Base-by-base conservation (phyloP, 30 jellyfish, hydroid and myxozoan species). In the Mastigias papua region DNA sequence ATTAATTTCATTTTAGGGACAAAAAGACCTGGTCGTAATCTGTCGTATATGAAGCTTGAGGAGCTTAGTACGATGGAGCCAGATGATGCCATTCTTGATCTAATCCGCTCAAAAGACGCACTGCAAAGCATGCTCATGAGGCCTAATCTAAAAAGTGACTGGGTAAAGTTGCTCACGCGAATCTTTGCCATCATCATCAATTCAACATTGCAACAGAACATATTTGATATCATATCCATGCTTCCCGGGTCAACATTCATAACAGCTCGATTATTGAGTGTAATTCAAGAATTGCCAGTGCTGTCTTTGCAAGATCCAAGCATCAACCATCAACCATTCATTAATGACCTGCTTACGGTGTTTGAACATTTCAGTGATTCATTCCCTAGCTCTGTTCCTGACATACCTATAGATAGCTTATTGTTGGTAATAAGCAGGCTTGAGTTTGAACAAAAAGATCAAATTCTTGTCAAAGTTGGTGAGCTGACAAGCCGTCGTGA, bases 341-440 rank as follows among this genome's bases (percentile, higher is more conserved):
- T 78, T 30, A 46, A 23, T 1, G 68, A 58, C 22, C 22, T 78
- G 28, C 48, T 78, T 1, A 65, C 74, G 13, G 16, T 78, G 29
- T 78, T 78, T 78, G 78, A 78, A 2, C 64, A 21, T 9, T 54
- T 78, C 66, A 27, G 42, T 29, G 48, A 31, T 26, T 25, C 51
- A 33, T 78, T 54, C 35, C 88, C 88, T 1, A 78, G 78, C 88
- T 78, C 88, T 78, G 69, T 37, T 1, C 21, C 42, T 35, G 88
- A 78, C 58, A 20, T 78, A 63, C 88, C 88, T 0, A n/a, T 78
- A 9, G 88, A 60, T 29, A 62, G 58, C 27, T 61, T 78, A 34
- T 7, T 54, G 19, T 29, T 28, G 34, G 79, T 61, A n/a, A 37
- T 63, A 22, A 17, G 60, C 27, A 78, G 69, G 63, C 23, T 78